Conservation (phyloP, 2,797 vertebrate genomes). For the Rhabdomys pumilio region DNA sequence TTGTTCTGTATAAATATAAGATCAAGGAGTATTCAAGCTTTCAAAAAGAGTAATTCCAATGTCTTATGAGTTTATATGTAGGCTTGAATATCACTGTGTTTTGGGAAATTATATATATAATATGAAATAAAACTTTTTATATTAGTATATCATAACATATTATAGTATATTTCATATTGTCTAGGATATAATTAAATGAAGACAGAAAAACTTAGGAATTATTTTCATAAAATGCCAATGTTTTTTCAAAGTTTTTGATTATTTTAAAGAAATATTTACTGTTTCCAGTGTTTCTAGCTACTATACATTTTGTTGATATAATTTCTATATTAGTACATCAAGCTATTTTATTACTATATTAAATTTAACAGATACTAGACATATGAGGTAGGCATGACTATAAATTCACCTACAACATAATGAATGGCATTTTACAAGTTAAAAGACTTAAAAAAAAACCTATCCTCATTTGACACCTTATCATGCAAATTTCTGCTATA, state of each 20-base stretch:
- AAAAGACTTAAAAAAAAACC: slow-evolving; percentile 4
- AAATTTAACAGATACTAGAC: slow-evolving; percentile 21
- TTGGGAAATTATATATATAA: slow-evolving; percentile 25
- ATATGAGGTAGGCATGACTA: background rate
- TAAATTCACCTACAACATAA: slow-evolving; percentile 39
- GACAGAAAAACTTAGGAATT: background rate
- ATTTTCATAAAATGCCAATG: background rate
- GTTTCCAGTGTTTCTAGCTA: slow-evolving; percentile 31
- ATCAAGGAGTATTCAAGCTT: background rate
- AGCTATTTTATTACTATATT: background rate
- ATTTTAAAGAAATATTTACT: background rate
- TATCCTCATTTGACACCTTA: background rate
- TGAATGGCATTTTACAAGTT: background rate
- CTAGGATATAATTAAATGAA: slow-evolving; percentile 21
- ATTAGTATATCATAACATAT: background rate
- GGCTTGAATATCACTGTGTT: background rate
- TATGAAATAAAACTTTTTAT: slow-evolving; percentile 8
- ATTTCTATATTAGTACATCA: background rate
- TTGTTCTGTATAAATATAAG: background rate
- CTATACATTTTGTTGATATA: background rate
- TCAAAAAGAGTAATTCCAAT: background rate
- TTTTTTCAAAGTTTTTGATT: slow-evolving; percentile 21
- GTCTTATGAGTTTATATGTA: background rate
- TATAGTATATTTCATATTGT: slow-evolving; percentile 42
- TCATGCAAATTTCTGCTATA: slow-evolving; percentile 28